A percentile compares a stretch with the other conserved stretches of the same genome.
phyloP scores from a whole-genome alignment of 2,888 invertebrate species.

The Ochropleura plecta region DNA sequence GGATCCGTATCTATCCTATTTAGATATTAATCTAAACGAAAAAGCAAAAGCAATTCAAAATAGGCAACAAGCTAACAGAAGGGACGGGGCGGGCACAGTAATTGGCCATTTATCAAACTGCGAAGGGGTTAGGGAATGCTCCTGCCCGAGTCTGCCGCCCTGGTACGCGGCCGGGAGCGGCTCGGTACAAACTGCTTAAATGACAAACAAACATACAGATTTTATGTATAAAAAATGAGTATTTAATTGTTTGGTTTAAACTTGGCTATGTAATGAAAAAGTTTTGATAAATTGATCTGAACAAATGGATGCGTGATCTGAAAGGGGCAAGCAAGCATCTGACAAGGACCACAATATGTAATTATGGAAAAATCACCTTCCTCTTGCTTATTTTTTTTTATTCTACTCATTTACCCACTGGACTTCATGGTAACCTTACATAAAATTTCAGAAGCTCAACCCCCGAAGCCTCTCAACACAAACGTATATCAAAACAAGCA shows the following conservation, averaged over 20 bases:
- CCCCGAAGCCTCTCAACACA: slow-evolving; percentile 28
- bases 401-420: background rate
- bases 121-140: slow-evolving; percentile 89
- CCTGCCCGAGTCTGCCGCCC: slow-evolving; percentile 83
- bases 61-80: slow-evolving; percentile 91
- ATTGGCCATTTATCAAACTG: slow-evolving; percentile 91
- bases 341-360: too few species aligned
- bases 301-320: background rate
- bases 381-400: background rate
- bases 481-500: slow-evolving; percentile 49
- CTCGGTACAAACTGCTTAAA: slow-evolving; percentile 69
- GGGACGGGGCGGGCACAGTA: slow-evolving; percentile 89
- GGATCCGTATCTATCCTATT: slow-evolving; percentile 91
- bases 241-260: slow-evolving; percentile 55
- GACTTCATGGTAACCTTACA: slow-evolving; percentile 18
- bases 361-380: background rate
- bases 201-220: slow-evolving; percentile 77
- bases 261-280: slow-evolving; percentile 2
- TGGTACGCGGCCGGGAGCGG: slow-evolving; percentile 75
- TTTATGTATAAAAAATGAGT: slow-evolving; percentile 61
- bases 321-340: background rate
- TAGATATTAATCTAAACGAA: slow-evolving; percentile 91
- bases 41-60: slow-evolving; percentile 91
- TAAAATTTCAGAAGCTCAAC: slow-evolving; percentile 11
- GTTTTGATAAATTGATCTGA: background rate